Base-by-base conservation (phyloP, 1,140 invertebrate species). In the Pentalonia nigronervosa region DNA sequence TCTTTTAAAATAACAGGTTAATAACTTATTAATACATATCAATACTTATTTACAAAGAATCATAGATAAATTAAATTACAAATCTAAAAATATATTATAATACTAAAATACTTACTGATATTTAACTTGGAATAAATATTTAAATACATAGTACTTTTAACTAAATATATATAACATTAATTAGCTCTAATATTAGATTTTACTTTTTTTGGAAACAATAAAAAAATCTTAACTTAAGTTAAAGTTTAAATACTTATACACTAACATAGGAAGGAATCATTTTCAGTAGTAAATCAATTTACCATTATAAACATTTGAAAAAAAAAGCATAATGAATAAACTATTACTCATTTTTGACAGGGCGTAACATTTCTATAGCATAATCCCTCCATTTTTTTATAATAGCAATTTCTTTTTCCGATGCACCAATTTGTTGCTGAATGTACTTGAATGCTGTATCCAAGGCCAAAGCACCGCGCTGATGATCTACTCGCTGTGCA, bases 301-400 rank as follows among this genome's bases (percentile, higher is more conserved):
- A n/a, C 14, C 2, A 41, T 84, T 25, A 23, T 21, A 45, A 84
- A 25, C 11, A 86, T 86, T 30, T 30, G 6, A 83, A 2, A 84
- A 23, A 23, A 84, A 17, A 36, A 30, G n/a, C n/a, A n/a, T n/a
- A 9, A 47, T 25, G 7, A 67, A 45, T 11, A 30, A 36, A 60
- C 20, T 41, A 20, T 67, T 90, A 60, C 21, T 20, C 0, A 30
- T 90, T 90, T 7, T 90, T 56, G 87, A 7, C 86, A 2, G 48
- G 17, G 21, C 67, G 67, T 93, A 93, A 86, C 91, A 53, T 93
- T n/a, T 84, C 81, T 17, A 93, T n/a, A 41, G 91, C 91, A 41
- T 93, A 84, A 86, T 93, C 76, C 53, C 91, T 50, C 91, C 91
- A 93, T 56, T 93, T 93, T 93, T 93, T 93, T 41, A 93, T n/a